Base-by-base conservation (phyloP, 2,113 vertebrate species). In the Tragelaphus scriptus region DNA sequence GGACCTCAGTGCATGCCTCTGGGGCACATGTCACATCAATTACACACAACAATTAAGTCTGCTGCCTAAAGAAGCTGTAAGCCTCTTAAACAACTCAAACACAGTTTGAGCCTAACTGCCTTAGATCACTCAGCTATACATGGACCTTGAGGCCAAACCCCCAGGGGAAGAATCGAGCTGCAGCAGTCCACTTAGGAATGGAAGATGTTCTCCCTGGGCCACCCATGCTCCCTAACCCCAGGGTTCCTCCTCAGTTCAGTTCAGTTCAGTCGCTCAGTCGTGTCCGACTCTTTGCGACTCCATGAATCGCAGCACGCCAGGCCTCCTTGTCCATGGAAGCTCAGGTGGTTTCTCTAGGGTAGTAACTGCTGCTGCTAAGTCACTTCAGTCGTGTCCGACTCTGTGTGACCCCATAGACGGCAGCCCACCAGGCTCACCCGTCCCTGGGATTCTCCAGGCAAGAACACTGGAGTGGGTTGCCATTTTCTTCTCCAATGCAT, bases 11-110 rank as follows among this genome's bases (percentile, higher is more conserved):
- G 36, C 82, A 56, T 97, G 97, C 98, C 98, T 97, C 87, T 81
- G 95, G 87, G 98, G 97, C 96, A 96, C 91, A 71, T 96, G 97
- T 98, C 96, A 97, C 96, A 88, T 94, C 97, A 97, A 98, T 98
- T 98, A 97, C 63, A 93, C 77, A 91, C 71, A 97, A 97, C 93
- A 97, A 92, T 95, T 95, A 97, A 95, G 59, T 77, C 2, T 47
- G 86, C 68, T 81, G 88, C 91, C 58, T 36, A 55, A 53, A 95
- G 90, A 90, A 82, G 80, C 51, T 19, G 28, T 21, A 82, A 95
- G 58, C 25, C 63, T 95, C 44, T 96, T 68, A 84, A 95, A 95
- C 91, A 65, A 81, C 40, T 81, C 85, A 53, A 61, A 91, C 12
- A 77, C 80, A 56, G 40, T 47, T 77, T 0, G 4, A 77, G 36